These are phyloP conservation scores for Mesoligia furuncula DNA, from an alignment of 2,888 invertebrate species.

Conservation along the genomic window DNA sequence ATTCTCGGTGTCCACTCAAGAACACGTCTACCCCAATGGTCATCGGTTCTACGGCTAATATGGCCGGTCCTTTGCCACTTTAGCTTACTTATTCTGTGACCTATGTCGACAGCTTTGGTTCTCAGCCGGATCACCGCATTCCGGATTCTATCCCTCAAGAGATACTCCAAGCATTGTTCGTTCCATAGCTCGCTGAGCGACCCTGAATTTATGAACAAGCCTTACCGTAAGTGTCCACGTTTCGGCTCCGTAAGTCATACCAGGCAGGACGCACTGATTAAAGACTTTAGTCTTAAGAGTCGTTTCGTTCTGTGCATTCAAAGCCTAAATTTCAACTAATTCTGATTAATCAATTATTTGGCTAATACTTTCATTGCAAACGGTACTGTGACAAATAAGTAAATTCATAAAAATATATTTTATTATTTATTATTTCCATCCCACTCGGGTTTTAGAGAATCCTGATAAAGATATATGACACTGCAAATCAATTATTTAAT, in stretches of 20 bases:
- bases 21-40: neutral
- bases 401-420: too few species aligned
- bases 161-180: neutral
- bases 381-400: neutral
- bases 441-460: neutral
- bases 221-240: neutral
- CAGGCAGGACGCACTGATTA: neutral
- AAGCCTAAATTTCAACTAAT: neutral
- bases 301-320: neutral
- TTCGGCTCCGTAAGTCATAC: neutral
- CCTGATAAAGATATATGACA: neutral
- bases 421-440: neutral
- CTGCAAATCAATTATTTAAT: neutral
- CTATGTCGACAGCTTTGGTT: neutral
- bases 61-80: neutral
- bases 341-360: neutral
- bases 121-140: neutral
- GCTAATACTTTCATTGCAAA: neutral
- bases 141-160: neutral
- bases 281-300: neutral
- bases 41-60: neutral
- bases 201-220: neutral
- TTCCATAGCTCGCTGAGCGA: neutral
- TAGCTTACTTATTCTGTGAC: neutral
- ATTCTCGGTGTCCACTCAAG: neutral